Evolutionary conservation across 2,113 vertebrate species (phyloP).

Genomic region (Apteryx mantelli): DNA sequence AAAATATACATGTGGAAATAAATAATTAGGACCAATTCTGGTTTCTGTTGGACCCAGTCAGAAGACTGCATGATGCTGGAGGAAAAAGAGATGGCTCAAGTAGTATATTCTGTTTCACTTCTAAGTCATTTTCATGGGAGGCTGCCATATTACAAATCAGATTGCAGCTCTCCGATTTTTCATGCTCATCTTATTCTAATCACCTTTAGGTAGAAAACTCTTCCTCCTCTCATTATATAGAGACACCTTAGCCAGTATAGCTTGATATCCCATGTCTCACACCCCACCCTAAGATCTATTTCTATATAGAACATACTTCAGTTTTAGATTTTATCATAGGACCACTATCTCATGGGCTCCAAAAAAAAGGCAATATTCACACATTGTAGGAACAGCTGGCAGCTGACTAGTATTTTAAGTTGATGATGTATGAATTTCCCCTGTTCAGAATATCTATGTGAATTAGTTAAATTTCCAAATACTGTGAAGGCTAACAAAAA

Average conservation of each 20-base stretch:
- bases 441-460: background rate
- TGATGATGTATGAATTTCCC: background rate
- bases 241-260: background rate
- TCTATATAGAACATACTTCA: background rate
- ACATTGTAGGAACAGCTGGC: slow-evolving; percentile 9
- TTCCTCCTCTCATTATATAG: background rate
- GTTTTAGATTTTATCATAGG: background rate
- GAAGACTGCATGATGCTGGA: background rate
- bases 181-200: background rate
- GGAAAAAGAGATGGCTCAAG: fast-evolving
- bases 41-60: background rate
- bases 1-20: background rate
- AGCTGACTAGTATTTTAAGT: background rate
- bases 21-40: background rate
- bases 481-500: background rate
- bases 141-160: background rate
- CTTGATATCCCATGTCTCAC: background rate
- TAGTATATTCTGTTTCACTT: background rate
- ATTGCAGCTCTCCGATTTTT: background rate
- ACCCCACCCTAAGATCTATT: background rate
- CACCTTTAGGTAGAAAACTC: background rate
- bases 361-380: slow-evolving; percentile 15
- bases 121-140: background rate
- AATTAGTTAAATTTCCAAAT: background rate
- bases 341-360: background rate